Base-by-base conservation (phyloP, 2,888 invertebrate genomes). In the Ichneumoninae sp. region DNA sequence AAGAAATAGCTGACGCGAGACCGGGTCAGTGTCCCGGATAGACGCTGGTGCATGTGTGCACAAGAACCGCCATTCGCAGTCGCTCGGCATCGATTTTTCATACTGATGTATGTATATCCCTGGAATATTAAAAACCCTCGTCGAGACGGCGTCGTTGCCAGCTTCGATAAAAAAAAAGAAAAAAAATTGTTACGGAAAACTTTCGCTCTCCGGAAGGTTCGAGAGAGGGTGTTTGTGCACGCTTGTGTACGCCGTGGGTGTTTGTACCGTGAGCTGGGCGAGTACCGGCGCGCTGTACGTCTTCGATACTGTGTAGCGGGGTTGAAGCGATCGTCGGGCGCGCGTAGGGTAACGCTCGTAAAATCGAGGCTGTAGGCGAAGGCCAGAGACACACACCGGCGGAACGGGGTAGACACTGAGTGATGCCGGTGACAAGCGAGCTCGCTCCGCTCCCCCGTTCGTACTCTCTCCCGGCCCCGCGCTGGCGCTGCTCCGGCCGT, bases 401-500 rank as follows among this genome's bases (percentile, higher is more conserved):
- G 47, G 36, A 74, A 72, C 82, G 76, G 60, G 80, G 86, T 88
- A 89, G 90, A 88, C 89, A 87, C 88, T 88, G 91, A 91, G 90
- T 89, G 91, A 92, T 91, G 91, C 90, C 90, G 91, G 91, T 91
- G 92, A 91, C 91, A 91, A 90, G 86, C 90, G 86, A 80, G 86
- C 22, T 69, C 65, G 40, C 72, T 68, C 77, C 65, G 71, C 50
- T 79, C 40, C 69, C 75, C 68, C 62, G 72, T 75, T 70, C 77
- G 69, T 80, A 26, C 81, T 69, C 75, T 57, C 33, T 47, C 60
- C 30, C 70, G 26, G 57, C 57, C n/a, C 74, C 36, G n/a, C 52
- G 33, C 79, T 57, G 60, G 75, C 47, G 74, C 19, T 50, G 50
- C 30, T 40, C 40, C 69, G 78, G 62, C 66, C 82, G 74, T 70